A percentile compares a stretch with the other conserved stretches of the same genome.
Conservation (phyloP, 2,113 vertebrate genomes). For the Castor canadensis region DNA sequence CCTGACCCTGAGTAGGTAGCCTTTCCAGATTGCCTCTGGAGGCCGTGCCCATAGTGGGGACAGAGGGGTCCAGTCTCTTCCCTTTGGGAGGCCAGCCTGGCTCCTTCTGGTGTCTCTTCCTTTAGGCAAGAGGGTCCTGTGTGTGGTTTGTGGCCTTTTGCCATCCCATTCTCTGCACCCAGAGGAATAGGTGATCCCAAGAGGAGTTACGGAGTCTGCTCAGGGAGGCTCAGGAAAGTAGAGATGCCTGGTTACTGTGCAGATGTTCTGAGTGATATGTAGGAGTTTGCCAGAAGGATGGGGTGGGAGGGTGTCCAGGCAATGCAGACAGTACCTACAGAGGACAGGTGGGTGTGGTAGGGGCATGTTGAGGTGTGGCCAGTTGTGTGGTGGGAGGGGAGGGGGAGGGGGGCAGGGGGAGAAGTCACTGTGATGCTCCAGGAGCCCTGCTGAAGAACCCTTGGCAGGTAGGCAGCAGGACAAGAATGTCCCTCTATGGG, state of each 20-base stretch:
- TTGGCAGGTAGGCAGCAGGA: background rate
- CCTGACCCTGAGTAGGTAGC: background rate
- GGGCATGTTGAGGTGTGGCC: background rate
- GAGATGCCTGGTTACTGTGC: too few species aligned
- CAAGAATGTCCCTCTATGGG: background rate
- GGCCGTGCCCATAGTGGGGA: background rate
- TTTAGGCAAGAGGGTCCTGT: background rate
- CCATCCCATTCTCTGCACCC: background rate
- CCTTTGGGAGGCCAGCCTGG: too few species aligned
- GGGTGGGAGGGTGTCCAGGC: background rate
- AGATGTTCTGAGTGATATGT: too few species aligned
- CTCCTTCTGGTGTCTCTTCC: background rate
- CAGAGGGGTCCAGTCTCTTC: too few species aligned
- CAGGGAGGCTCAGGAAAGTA: too few species aligned
- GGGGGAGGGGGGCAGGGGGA: background rate
- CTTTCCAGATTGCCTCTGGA: background rate
- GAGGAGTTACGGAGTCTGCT: too few species aligned
- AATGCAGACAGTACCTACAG: too few species aligned
- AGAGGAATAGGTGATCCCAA: background rate
- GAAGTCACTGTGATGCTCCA: background rate
- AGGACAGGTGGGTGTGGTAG: rapidly evolving
- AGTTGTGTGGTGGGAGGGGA: too few species aligned
- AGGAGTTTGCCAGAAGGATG: too few species aligned
- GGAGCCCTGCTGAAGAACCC: background rate
- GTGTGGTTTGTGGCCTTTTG: background rate